Evolutionary conservation across 2,888 invertebrate genomes (phyloP).

Genomic region (Sphaerophoria rueppellii): DNA sequence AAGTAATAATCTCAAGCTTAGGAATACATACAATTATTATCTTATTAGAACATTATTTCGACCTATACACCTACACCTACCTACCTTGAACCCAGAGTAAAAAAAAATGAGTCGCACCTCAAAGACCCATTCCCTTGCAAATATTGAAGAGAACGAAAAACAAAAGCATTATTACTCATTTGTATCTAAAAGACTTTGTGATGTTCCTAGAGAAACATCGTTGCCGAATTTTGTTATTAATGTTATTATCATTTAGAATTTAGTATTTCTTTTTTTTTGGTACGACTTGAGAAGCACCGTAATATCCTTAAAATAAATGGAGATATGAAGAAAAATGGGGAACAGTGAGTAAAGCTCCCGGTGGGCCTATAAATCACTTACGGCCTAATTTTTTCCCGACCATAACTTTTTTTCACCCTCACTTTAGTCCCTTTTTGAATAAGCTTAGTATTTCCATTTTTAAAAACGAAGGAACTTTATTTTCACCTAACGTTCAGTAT

Average conservation of each 20-base stretch:
- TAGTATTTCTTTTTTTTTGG: background rate
- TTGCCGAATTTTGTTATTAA: slow-evolving; percentile 55
- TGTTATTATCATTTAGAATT: slow-evolving; percentile 43
- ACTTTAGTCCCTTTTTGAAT: slow-evolving; percentile 44
- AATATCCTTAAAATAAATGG: background rate
- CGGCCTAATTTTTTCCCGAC: slow-evolving; percentile 70
- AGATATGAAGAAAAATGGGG: slow-evolving; percentile 11
- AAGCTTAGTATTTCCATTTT: slow-evolving; percentile 57
- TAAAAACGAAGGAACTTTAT: slow-evolving; percentile 32
- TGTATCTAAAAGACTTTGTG: slow-evolving; percentile 54
- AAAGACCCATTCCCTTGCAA: slow-evolving; percentile 1
- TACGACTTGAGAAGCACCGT: slow-evolving; percentile 4
- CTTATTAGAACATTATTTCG: slow-evolving; percentile 65
- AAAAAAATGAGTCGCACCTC: slow-evolving; percentile 58
- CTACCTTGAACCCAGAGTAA: slow-evolving; percentile 3
- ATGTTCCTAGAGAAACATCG: slow-evolving; percentile 18
- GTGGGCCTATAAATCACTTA: slow-evolving; percentile 66
- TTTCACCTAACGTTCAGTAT: slow-evolving; percentile 14
- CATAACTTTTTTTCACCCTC: slow-evolving; percentile 59
- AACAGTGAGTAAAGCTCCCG: slow-evolving; percentile 38
- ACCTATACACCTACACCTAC: too few relatives aligned
- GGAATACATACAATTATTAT: slow-evolving; percentile 64
- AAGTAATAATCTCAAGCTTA: slow-evolving; percentile 63
- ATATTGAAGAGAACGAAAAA: slow-evolving; percentile 35
- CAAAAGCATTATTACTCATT: slow-evolving; percentile 62